Conservation (phyloP, 2,113 vertebrate species). For the Carollia perspicillata region DNA sequence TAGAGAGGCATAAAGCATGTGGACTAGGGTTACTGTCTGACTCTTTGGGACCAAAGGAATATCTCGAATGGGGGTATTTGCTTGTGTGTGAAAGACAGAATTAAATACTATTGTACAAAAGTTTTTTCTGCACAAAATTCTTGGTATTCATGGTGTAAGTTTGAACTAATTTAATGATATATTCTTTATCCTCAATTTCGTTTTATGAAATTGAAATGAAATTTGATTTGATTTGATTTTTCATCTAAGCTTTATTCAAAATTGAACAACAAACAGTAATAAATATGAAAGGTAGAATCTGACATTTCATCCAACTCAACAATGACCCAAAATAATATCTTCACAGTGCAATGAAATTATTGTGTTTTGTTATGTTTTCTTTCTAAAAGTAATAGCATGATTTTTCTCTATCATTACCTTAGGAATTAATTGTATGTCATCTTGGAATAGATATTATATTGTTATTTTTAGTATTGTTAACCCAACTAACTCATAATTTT, state of each 20-base stretch:
- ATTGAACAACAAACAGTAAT: background rate
- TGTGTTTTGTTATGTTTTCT: background rate
- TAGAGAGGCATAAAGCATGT: background rate
- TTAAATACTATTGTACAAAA: background rate
- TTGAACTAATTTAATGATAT: background rate
- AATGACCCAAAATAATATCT: background rate
- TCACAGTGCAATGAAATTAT: background rate
- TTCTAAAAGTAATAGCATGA: background rate
- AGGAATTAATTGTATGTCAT: background rate
- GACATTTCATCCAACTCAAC: background rate
- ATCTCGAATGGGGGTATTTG: background rate
- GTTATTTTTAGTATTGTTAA: background rate
- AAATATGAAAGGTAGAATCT: background rate
- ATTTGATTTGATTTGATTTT: slow-evolving; percentile 28
- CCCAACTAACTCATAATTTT: background rate
- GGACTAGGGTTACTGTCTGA: background rate
- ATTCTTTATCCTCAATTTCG: background rate
- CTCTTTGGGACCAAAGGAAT: background rate
- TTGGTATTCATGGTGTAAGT: background rate
- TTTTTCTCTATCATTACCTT: background rate
- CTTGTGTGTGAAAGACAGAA: background rate
- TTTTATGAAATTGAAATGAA: too few species aligned
- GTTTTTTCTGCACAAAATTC: background rate
- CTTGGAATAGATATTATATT: background rate
- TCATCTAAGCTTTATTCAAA: background rate